Evolutionary conservation across 2,888 invertebrate species (phyloP).

Genomic region (Aspidiotus destructor): DNA sequence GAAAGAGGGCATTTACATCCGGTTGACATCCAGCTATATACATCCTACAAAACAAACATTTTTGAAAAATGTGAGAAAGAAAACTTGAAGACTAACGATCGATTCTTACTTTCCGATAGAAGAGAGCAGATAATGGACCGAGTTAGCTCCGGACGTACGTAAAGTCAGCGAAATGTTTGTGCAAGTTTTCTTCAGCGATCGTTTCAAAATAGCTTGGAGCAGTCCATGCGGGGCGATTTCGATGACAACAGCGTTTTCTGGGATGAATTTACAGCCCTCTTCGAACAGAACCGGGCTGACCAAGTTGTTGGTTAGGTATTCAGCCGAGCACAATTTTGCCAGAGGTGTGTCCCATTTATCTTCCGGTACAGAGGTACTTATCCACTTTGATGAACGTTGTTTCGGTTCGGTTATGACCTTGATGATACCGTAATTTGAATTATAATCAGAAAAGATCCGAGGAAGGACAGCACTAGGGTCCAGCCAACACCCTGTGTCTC

Average conservation of each 20-base stretch:
- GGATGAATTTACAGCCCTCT: constrained; percentile 68
- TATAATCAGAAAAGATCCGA: not conserved
- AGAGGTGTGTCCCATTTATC: constrained; percentile 49
- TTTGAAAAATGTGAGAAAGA: too few species aligned
- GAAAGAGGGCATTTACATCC: constrained; percentile 64
- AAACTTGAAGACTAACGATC: too few species aligned
- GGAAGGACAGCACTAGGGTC: too few species aligned
- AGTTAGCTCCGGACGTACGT: constrained; percentile 45
- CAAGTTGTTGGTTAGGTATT: constrained; percentile 57
- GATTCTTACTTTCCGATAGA: constrained; percentile 54
- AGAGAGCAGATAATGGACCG: constrained; percentile 49
- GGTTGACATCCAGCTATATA: constrained; percentile 68
- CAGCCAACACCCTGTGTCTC: too few species aligned
- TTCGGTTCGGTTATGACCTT: constrained; percentile 38
- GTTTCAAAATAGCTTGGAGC: constrained; percentile 70
- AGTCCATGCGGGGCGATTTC: constrained; percentile 85
- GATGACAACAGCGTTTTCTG: constrained; percentile 68
- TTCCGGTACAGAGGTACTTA: constrained; percentile 55
- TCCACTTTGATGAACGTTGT: constrained; percentile 50
- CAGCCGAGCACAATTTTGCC: constrained; percentile 51
- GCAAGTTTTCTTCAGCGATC: constrained; percentile 45
- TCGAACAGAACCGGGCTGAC: constrained; percentile 60
- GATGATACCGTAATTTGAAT: not conserved
- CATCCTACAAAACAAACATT: constrained; percentile 43
- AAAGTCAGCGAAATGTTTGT: constrained; percentile 67